Evolutionary conservation across 2,797 vertebrate genomes (phyloP), one percentile per base, ranked within the genome.

Genomic region (Pachyuromys duprasi): DNA sequence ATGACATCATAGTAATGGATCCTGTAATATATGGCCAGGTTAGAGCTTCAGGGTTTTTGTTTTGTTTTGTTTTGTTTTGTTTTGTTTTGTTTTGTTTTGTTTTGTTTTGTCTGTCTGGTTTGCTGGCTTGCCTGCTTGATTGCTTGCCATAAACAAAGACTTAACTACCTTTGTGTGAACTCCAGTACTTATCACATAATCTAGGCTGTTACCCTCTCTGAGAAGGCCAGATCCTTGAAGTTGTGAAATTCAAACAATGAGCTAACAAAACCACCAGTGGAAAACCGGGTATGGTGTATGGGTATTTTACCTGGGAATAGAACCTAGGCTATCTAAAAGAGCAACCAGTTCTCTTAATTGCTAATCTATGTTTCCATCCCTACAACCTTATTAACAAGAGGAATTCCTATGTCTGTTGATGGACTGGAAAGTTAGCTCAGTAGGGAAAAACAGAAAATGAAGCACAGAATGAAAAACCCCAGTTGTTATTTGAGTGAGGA

Each of bases 191-290:
- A 57, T 83, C 75, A 70, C 22, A n/a, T 33, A 86, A 67, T 80
- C 8, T 89, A 31, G 36, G 7, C 0, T 33, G 42, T 33, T 80
- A 17, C 49, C 13, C 33, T 90, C 39, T 18, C 36, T 33, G 13
- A 65, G 76, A 95, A 86, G 22, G 3, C 82, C 57, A 96, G 45
- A 70, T 86, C 26, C 28, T 63, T 84, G 26, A 88, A 76, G n/a
- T 86, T 83, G 78, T 33, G 93, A 86, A 94, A 74, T 49, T 57
- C 70, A 74, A 80, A 72, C 57, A 36, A 76, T 3, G 18, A 76
- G 39, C 81, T 82, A 90, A 63, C 70, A 87, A 75, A 81, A 39
- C 18, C 15, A 31, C 86, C 57, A 78, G 33, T 22, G 45, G 81
- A 14, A 74, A 74, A 57, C 67, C 1, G 3, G 53, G 36, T 42